Conservation (phyloP, 2,888 invertebrate genomes). For the Apodemia zela region DNA sequence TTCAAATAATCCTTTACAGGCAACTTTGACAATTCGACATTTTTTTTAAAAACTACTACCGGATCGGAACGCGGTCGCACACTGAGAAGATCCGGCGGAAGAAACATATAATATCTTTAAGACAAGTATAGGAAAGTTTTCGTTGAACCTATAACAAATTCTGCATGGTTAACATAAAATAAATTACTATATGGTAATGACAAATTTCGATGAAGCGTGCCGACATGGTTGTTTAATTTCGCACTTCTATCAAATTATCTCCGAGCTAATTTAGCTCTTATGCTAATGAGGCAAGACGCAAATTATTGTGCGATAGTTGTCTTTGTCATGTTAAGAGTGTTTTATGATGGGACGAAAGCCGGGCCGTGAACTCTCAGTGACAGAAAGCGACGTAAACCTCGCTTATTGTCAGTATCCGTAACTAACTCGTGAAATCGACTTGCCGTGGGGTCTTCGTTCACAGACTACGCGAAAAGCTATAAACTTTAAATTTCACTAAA, state of each 20-base stretch:
- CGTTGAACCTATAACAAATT: conserved; percentile 4
- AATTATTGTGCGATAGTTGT: conserved; percentile 32
- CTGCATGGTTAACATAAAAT: conserved; percentile 11
- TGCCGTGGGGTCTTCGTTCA: conserved; percentile 56
- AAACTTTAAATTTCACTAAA: conserved; percentile 15
- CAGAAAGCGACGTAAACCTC: conserved; percentile 54
- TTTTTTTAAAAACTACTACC: too few relatives aligned
- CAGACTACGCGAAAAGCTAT: conserved; percentile 23
- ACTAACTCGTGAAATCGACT: conserved; percentile 73
- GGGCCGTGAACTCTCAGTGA: conserved; percentile 63
- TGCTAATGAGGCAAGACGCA: conserved; percentile 32
- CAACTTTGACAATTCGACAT: too few relatives aligned
- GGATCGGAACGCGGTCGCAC: too few relatives aligned
- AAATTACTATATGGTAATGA: conserved; percentile 10
- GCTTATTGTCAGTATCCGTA: conserved; percentile 74
- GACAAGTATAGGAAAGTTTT: neutral
- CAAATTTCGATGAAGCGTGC: conserved; percentile 55
- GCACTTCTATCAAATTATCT: conserved; percentile 20
- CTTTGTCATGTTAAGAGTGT: conserved; percentile 49
- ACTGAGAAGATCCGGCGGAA: too few relatives aligned
- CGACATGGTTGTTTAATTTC: conserved; percentile 38
- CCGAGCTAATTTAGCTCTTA: conserved; percentile 40
- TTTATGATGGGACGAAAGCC: conserved; percentile 59
- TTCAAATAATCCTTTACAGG: too few relatives aligned
- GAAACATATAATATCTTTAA: neutral